Evolutionary conservation across 1,140 invertebrate genomes (phyloP).

Genomic region (Cydia amplana): DNA sequence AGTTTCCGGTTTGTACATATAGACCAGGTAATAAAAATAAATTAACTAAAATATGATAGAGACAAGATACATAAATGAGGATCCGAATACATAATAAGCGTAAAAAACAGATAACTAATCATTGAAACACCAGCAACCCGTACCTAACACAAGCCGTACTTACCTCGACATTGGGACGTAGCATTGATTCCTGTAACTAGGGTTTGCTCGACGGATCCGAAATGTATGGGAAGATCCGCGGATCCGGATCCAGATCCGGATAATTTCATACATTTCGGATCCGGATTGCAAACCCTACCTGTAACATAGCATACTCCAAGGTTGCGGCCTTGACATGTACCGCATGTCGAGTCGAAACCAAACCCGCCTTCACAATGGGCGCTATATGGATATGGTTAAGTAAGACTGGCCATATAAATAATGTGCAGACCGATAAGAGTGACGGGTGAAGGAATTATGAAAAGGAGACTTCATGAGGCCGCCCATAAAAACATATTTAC

Average conservation of each 20-base stretch:
- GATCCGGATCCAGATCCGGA: no score
- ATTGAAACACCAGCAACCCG: no score
- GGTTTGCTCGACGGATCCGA: no score
- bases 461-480: not conserved
- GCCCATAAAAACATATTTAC: not conserved
- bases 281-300: no score
- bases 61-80: not conserved
- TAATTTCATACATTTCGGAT: no score
- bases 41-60: not conserved
- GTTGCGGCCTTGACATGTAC: no score
- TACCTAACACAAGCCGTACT: no score
- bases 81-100: no score
- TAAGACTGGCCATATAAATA: not conserved
- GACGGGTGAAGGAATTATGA: not conserved
- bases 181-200: no score
- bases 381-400: constrained; percentile 8
- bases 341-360: constrained; percentile 37
- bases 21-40: not conserved
- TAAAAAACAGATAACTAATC: no score
- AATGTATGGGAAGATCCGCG: no score
- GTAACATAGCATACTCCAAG: constrained; percentile 27
- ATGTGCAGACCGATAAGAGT: not conserved
- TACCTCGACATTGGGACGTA: no score
- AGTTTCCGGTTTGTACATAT: not conserved
- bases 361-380: constrained; percentile 45